Conservation (phyloP, 2,888 invertebrate species). For the Sminthurides aquaticus region DNA sequence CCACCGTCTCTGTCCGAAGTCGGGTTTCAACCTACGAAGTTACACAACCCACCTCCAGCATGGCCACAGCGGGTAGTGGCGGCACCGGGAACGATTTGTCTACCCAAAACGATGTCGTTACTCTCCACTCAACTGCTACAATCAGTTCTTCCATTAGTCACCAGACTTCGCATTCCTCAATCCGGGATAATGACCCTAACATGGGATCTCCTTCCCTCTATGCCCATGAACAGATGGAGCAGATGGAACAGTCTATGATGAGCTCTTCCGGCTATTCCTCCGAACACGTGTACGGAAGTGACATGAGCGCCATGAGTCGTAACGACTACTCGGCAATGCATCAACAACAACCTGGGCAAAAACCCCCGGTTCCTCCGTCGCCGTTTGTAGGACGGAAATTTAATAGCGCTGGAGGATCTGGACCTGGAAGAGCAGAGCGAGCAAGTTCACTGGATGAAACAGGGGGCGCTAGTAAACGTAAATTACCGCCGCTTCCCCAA, state of each 20-base stretch:
- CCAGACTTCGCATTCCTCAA: neutral
- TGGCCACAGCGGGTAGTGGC: neutral
- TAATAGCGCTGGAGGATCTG: conserved; percentile 23
- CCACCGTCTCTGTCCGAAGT: conserved; percentile 35
- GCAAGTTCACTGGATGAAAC: conserved; percentile 32
- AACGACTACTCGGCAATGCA: neutral
- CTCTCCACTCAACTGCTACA: neutral
- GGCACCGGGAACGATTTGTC: neutral
- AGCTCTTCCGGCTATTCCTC: too few species aligned
- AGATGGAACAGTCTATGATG: neutral
- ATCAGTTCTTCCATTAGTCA: neutral
- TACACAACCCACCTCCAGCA: neutral
- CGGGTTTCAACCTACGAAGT: conserved; percentile 37
- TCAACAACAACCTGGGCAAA: neutral
- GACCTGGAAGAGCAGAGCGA: conserved; percentile 35
- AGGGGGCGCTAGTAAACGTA: conserved; percentile 28
- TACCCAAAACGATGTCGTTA: neutral
- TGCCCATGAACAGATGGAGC: neutral
- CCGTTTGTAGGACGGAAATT: conserved; percentile 38
- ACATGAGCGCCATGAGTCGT: neutral
- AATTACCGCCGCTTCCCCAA: conserved; percentile 38
- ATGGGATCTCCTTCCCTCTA: neutral
- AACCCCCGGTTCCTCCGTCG: conserved; percentile 32
- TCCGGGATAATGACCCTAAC: neutral
- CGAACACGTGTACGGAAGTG: conserved; percentile 8